phyloP scores from a whole-genome alignment of 2,113 vertebrate genomes.

The Panthera uncia region DNA sequence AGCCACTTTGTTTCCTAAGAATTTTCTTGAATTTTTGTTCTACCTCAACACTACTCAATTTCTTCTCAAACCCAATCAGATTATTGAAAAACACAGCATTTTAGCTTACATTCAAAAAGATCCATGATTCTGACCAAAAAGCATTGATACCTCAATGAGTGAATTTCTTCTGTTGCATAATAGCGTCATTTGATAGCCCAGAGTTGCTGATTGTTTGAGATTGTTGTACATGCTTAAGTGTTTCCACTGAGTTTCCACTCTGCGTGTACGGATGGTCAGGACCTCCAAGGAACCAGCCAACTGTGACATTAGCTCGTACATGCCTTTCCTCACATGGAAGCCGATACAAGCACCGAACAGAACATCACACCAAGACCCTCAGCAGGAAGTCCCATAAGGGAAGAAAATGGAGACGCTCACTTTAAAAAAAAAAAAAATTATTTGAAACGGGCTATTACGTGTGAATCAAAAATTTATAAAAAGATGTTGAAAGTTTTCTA shows the following conservation, averaged over 20 bases:
- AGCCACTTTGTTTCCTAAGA: not conserved
- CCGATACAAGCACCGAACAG: not conserved
- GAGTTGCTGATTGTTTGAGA: not conserved
- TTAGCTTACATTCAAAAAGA: not conserved
- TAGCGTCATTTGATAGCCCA: not conserved
- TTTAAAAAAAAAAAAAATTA: not conserved
- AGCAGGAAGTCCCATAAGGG: not conserved
- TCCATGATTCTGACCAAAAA: not conserved
- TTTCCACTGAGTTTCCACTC: not conserved
- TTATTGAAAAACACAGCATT: not conserved
- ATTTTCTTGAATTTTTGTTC: not conserved
- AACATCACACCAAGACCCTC: not conserved
- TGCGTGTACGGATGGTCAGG: too few species aligned
- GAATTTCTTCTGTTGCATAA: not conserved
- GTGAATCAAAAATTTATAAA: not conserved
- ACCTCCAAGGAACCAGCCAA: too few species aligned
- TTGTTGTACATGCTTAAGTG: not conserved
- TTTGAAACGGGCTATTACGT: not conserved
- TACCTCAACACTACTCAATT: not conserved
- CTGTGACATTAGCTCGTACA: accelerated
- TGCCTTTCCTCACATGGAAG: not conserved
- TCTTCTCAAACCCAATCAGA: not conserved
- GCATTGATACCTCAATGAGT: not conserved
- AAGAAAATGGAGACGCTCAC: not conserved
- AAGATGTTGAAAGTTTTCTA: not conserved